Percentiles rank a stretch among this genome's conserved stretches.
Evolutionary conservation across 2,888 invertebrate species (phyloP).

Genomic region (Scelioninae gen. 1): DNA sequence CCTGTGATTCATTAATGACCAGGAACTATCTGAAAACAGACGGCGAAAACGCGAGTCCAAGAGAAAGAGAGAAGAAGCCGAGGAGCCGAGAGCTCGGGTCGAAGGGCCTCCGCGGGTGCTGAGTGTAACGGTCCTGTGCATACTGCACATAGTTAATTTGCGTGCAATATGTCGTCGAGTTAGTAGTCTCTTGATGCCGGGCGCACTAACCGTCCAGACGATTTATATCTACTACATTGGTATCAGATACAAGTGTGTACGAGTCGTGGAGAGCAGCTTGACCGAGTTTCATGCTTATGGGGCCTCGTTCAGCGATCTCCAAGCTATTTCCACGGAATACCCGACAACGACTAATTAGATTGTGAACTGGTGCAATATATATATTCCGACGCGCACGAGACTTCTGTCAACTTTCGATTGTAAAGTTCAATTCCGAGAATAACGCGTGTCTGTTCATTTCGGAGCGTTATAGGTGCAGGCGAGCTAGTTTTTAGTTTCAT

Average conservation of each 20-base stretch:
- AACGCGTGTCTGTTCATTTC: no score
- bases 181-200: slow-evolving; percentile 66
- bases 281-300: slow-evolving; percentile 65
- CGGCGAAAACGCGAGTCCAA: slow-evolving; percentile 25
- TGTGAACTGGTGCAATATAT: slow-evolving; percentile 67
- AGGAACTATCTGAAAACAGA: slow-evolving; percentile 34
- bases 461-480: no score
- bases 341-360: slow-evolving; percentile 78
- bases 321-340: slow-evolving; percentile 81
- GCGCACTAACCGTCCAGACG: slow-evolving; percentile 54
- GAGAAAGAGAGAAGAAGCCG: slow-evolving; percentile 3
- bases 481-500: no score
- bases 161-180: slow-evolving; percentile 73
- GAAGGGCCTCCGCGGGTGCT: slow-evolving; percentile 53
- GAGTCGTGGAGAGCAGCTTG: slow-evolving; percentile 69
- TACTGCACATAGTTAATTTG: slow-evolving; percentile 73
- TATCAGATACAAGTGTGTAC: slow-evolving; percentile 68
- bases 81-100: slow-evolving; percentile 13
- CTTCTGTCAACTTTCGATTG: slow-evolving; percentile 40
- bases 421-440: no score
- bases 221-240: slow-evolving; percentile 67
- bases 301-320: slow-evolving; percentile 76
- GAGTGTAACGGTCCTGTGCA: slow-evolving; percentile 54
- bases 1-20: slow-evolving; percentile 54
- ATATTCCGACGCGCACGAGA: slow-evolving; percentile 25